phyloP scores from a whole-genome alignment of 2,113 vertebrate genomes.

The Diadophis punctatus region DNA sequence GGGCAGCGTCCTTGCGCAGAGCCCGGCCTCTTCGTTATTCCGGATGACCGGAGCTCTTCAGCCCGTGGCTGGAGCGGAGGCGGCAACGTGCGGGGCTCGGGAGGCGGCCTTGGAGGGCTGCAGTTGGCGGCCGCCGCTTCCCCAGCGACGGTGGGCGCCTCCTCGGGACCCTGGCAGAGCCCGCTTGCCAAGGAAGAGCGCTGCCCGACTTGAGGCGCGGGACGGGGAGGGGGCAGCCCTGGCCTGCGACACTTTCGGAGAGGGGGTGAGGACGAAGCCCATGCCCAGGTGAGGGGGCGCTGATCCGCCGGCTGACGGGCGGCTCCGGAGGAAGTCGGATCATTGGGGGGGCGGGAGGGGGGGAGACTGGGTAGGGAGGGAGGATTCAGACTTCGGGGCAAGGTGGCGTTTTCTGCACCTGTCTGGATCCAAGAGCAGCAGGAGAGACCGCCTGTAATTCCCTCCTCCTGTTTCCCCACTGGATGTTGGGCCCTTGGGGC shows the following conservation, averaged over 20 bases:
- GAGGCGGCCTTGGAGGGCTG: neutral
- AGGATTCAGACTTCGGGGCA: neutral
- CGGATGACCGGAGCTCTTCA: neutral
- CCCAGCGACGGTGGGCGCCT: too few species aligned
- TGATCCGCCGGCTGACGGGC: too few species aligned
- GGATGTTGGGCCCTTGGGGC: neutral
- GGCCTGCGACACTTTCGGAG: too few species aligned
- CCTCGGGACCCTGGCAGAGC: neutral
- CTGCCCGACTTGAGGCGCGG: neutral
- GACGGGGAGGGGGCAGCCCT: too few species aligned
- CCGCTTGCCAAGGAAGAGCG: neutral
- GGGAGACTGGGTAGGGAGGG: neutral
- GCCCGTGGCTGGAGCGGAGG: neutral
- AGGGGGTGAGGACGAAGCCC: too few species aligned
- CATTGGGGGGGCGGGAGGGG: too few species aligned
- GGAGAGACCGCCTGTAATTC: fast-evolving
- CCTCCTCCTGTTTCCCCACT: neutral
- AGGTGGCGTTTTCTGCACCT: neutral
- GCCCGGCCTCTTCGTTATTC: neutral
- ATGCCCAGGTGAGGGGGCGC: neutral
- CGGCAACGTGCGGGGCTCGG: too few species aligned
- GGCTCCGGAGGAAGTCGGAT: too few species aligned
- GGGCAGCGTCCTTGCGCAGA: neutral
- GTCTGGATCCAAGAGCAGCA: neutral
- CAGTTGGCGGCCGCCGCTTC: neutral